Evolutionary conservation across 2,888 invertebrate genomes (phyloP).

Genomic region (Hypsopygia costalis): DNA sequence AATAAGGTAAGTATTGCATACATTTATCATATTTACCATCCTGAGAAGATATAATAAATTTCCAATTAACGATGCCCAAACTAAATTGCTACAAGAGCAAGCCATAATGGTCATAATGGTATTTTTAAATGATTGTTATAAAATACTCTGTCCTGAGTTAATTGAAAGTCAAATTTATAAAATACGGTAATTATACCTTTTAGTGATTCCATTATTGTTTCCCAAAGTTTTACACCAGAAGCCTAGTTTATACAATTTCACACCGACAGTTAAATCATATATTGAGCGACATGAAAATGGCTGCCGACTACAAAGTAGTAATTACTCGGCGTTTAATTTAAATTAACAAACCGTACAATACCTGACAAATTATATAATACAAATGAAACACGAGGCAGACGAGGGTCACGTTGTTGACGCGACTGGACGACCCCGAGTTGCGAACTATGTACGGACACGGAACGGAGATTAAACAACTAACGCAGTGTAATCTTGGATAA

Average conservation of each 20-base stretch:
- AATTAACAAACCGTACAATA: slow-evolving; percentile 59
- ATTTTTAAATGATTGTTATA: not conserved
- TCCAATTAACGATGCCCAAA: too few relatives aligned
- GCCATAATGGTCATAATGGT: too few relatives aligned
- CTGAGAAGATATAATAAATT: too few relatives aligned
- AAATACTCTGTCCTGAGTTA: not conserved
- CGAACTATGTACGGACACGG: too few relatives aligned
- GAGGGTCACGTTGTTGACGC: too few relatives aligned
- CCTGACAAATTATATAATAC: slow-evolving; percentile 47
- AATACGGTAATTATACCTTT: slow-evolving; percentile 4
- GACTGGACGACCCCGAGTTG: too few relatives aligned
- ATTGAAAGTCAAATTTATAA: not conserved
- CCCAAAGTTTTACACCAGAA: slow-evolving; percentile 23
- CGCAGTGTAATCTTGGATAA: too few relatives aligned
- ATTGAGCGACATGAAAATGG: slow-evolving; percentile 52
- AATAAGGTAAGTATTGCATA: too few relatives aligned
- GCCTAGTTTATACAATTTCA: slow-evolving; percentile 32
- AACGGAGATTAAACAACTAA: too few relatives aligned
- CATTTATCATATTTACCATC: too few relatives aligned
- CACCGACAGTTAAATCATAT: slow-evolving; percentile 46
- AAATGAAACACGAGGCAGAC: not conserved
- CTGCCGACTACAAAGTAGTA: slow-evolving; percentile 48
- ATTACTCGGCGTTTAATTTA: slow-evolving; percentile 63
- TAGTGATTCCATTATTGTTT: slow-evolving; percentile 4
- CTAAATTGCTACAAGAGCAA: too few relatives aligned